Evolutionary conservation across 2,888 invertebrate species (phyloP), one percentile per base, ranked within the genome.

Genomic region (Erebia epiphron): DNA sequence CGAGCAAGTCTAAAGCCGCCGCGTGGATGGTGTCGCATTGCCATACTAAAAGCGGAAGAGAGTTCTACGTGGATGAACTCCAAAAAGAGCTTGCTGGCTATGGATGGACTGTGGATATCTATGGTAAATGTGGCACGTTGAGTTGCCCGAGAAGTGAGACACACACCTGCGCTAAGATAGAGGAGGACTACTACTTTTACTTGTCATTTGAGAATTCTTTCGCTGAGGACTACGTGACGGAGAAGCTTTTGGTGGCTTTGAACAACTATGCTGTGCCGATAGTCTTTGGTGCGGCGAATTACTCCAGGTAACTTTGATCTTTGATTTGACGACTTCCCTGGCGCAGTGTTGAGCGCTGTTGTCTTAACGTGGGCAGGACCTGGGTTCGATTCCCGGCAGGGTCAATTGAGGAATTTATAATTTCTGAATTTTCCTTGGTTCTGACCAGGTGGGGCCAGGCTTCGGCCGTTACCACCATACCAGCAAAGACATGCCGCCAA

Each of bases 271-370:
- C 95, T 16, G 85, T 96, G 5, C 96, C 96, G 0, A 92, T 96
- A 18, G 95, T 95, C 10, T 95, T 94, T 89, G 95, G 96, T 5
- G 94, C 94, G 14, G 94, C 94, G 67, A 94, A 95, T 83, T 95
- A 95, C 81, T 81, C 74, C 8, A 81, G 82, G 82, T 83, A 64
- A 58, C 95, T 83, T 95, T 18, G 3, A 16, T 54, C 8, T 14
- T n/a, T 35, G 35, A 7, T 35, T 35, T 35, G 35, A 35, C 35
- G 35, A 35, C 35, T 7, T 35, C 7, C 35, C 35, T 35, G 35
- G 35, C 35, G 5, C 35, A 35, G 35, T 7, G 35, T 7, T 35
- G 5, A 26, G 26, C 26, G 26, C 26, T 26, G 26, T 26, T 26
- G 26, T 26, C 3, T 1, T 26, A 26, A 26, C 26, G 26, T 26